Conservation (phyloP, 1,140 invertebrate genomes). For the Drosophila paulistorum region DNA sequence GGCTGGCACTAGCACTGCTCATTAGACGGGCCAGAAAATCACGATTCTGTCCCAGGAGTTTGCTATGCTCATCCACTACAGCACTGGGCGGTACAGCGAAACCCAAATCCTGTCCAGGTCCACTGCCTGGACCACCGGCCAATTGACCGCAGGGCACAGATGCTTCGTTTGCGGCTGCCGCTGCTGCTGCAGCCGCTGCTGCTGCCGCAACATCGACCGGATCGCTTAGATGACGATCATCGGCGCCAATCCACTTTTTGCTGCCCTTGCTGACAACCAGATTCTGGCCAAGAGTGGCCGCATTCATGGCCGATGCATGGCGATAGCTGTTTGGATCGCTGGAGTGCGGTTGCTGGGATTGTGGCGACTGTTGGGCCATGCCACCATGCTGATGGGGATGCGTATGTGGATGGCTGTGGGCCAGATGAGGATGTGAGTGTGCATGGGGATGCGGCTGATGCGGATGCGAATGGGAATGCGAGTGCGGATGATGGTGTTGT, state of each 20-base stretch:
- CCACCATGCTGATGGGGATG: constrained; percentile 54
- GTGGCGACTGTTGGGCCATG: constrained; percentile 45
- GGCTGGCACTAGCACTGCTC: constrained; percentile 70
- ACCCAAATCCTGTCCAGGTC: constrained; percentile 55
- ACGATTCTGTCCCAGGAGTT: constrained; percentile 75
- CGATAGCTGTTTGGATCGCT: constrained; percentile 60
- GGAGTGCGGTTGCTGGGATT: constrained; percentile 40
- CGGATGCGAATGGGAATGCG: constrained; percentile 52
- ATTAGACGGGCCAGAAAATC: constrained; percentile 79
- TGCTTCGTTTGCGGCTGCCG: constrained; percentile 1
- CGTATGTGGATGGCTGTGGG: constrained; percentile 19
- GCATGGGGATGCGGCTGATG: constrained; percentile 45
- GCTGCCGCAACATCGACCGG: constrained; percentile 42
- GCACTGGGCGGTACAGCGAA: constrained; percentile 72
- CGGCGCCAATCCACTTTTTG: constrained; percentile 81
- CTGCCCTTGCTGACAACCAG: constrained; percentile 82
- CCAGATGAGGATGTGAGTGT: constrained; percentile 41
- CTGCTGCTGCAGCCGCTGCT: neutral
- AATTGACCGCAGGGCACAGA: constrained; percentile 15
- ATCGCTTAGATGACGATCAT: constrained; percentile 64
- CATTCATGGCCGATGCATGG: constrained; percentile 70
- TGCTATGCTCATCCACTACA: constrained; percentile 76
- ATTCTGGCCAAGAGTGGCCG: constrained; percentile 69
- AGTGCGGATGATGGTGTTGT: constrained; percentile 37
- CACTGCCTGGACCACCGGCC: constrained; percentile 10